Evolutionary conservation across 2,888 invertebrate genomes (phyloP).

Genomic region (Ectemnius lituratus): DNA sequence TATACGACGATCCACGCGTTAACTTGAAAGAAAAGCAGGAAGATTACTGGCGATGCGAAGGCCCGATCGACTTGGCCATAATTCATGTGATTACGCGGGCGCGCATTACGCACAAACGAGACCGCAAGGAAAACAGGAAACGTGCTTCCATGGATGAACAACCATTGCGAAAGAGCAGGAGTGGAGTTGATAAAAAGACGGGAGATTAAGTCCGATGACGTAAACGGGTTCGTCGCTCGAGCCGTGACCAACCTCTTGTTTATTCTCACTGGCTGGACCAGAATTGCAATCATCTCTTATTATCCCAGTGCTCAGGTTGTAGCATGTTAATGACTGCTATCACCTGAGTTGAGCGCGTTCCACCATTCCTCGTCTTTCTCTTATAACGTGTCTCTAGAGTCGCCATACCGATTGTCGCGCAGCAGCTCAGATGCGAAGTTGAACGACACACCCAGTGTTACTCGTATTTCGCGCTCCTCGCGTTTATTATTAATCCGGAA

Average conservation of each 20-base stretch:
- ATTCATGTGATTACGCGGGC: slow-evolving; percentile 53
- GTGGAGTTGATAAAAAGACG: slow-evolving; percentile 4
- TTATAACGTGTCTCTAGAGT: neutral
- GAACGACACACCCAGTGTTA: no score
- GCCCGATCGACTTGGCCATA: slow-evolving; percentile 23
- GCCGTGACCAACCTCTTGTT: neutral
- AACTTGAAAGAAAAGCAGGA: neutral
- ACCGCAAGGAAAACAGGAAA: slow-evolving; percentile 47
- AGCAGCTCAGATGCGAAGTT: no score
- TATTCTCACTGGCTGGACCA: neutral
- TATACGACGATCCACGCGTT: no score
- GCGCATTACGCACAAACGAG: slow-evolving; percentile 40
- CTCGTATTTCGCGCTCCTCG: no score
- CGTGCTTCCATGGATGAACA: slow-evolving; percentile 23
- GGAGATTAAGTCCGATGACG: slow-evolving; percentile 30
- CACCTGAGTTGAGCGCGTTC: neutral
- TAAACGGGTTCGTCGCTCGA: slow-evolving; percentile 26
- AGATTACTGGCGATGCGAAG: slow-evolving; percentile 20
- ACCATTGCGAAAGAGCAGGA: slow-evolving; percentile 6
- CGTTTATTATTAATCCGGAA: no score
- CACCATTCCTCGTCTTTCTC: neutral
- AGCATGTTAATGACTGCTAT: slow-evolving; percentile 14
- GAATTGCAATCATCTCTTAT: slow-evolving; percentile 21
- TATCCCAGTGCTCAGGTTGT: slow-evolving; percentile 2
- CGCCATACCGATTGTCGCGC: no score